phyloP scores from a whole-genome alignment of 2,113 vertebrate genomes.

The Misgurnus anguillicaudatus region DNA sequence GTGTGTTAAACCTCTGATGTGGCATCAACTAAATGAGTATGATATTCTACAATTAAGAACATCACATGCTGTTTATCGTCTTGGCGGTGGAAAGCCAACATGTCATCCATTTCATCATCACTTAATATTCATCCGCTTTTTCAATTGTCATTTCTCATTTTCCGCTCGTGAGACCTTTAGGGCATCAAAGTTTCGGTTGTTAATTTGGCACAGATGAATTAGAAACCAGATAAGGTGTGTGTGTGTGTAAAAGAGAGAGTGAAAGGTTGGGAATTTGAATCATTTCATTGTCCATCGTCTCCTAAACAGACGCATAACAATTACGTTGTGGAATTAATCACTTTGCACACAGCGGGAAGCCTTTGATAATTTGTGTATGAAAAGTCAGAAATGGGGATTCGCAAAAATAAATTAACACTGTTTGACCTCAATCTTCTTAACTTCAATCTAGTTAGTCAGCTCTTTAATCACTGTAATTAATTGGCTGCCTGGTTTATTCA shows the following conservation, averaged over 20 bases:
- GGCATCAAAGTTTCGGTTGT: slow-evolving; percentile 34
- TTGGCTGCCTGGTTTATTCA: slow-evolving; percentile 67
- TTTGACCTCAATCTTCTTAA: slow-evolving; percentile 74
- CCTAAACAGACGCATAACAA: slow-evolving; percentile 57
- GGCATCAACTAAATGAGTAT: slow-evolving; percentile 79
- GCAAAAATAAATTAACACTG: slow-evolving; percentile 68
- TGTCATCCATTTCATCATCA: slow-evolving; percentile 67
- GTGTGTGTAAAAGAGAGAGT: background rate
- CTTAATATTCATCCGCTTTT: slow-evolving; percentile 32
- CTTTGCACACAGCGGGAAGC: slow-evolving; percentile 54
- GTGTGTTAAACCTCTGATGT: slow-evolving; percentile 78
- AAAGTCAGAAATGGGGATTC: slow-evolving; percentile 61
- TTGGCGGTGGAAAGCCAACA: slow-evolving; percentile 68
- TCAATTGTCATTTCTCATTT: slow-evolving; percentile 15
- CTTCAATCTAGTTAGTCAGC: slow-evolving; percentile 63
- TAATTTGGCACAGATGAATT: slow-evolving; percentile 47
- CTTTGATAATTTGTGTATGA: slow-evolving; percentile 67
- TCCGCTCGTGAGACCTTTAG: slow-evolving; percentile 31
- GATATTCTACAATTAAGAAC: slow-evolving; percentile 85
- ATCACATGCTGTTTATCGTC: slow-evolving; percentile 84
- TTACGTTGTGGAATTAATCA: slow-evolving; percentile 64
- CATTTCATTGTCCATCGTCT: slow-evolving; percentile 49
- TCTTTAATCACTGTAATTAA: slow-evolving; percentile 74
- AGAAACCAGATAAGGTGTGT: background rate
- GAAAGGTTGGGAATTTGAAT: background rate